Evolutionary conservation across 2,888 invertebrate species (phyloP).

Genomic region (Heliconius sara): DNA sequence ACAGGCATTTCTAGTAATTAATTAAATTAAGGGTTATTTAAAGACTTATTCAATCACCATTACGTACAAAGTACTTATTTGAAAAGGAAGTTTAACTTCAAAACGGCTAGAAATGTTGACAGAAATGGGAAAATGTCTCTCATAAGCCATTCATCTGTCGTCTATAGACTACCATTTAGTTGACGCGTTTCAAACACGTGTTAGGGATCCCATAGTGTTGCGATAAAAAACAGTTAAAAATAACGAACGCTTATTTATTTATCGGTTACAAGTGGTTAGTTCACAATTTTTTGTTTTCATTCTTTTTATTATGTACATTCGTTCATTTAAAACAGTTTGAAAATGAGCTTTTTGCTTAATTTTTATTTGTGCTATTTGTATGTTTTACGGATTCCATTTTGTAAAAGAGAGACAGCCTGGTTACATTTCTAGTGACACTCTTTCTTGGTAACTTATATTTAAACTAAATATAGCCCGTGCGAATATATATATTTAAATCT

Average conservation of each 20-base stretch:
- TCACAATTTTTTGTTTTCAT: slow-evolving; percentile 23
- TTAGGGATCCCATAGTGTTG: slow-evolving; percentile 19
- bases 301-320: background rate
- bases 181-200: slow-evolving; percentile 33
- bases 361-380: too few relatives aligned
- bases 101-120: slow-evolving; percentile 14
- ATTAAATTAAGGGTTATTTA: background rate
- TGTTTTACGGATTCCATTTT: too few relatives aligned
- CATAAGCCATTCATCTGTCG: slow-evolving; percentile 35
- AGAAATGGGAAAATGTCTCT: slow-evolving; percentile 26
- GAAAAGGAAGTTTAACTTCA: slow-evolving; percentile 3
- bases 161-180: background rate
- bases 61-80: background rate
- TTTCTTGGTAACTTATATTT: too few relatives aligned
- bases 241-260: slow-evolving; percentile 22
- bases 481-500: too few relatives aligned
- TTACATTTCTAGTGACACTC: too few relatives aligned
- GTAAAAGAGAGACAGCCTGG: too few relatives aligned
- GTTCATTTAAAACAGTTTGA: background rate
- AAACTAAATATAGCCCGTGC: too few relatives aligned
- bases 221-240: slow-evolving; percentile 18
- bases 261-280: slow-evolving; percentile 34
- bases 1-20: background rate
- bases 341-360: background rate
- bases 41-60: background rate